Conservation (phyloP, 2,888 invertebrate genomes). For the Drosophila subsilvestris region DNA sequence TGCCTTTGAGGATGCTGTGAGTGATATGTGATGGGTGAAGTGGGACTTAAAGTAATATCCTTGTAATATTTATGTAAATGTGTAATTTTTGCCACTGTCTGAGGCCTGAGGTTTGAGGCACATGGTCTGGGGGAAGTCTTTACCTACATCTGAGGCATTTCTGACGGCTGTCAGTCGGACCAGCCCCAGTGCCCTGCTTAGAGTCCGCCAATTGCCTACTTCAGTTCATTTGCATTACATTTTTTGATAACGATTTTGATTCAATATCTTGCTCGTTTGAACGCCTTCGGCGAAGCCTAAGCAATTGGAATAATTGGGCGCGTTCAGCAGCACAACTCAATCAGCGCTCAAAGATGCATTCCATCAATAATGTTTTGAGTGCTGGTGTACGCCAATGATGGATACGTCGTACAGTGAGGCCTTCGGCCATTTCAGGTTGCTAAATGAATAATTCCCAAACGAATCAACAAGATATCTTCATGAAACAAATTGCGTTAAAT, state of each 20-base stretch:
- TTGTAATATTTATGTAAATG: constrained; percentile 75
- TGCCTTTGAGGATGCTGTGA: constrained; percentile 32
- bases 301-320: constrained; percentile 44
- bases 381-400: too few species aligned
- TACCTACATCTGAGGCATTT: neutral
- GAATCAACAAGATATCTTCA: too few species aligned
- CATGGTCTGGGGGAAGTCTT: neutral
- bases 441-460: too few species aligned
- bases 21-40: constrained; percentile 14
- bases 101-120: neutral
- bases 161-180: constrained; percentile 59
- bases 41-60: constrained; percentile 57
- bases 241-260: constrained; percentile 73
- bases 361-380: neutral
- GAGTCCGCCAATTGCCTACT: constrained; percentile 56
- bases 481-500: too few species aligned
- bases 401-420: too few species aligned
- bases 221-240: constrained; percentile 74
- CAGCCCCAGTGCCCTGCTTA: constrained; percentile 27
- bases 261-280: constrained; percentile 46
- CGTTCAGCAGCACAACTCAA: constrained; percentile 8
- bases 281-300: constrained; percentile 16
- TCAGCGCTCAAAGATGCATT: constrained; percentile 16
- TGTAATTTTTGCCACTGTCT: constrained; percentile 56
- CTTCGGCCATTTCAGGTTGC: too few species aligned